Evolutionary conservation across 1,140 invertebrate genomes (phyloP), one percentile per base, ranked within the genome.

Genomic region (Phenacoccus solenopsis): DNA sequence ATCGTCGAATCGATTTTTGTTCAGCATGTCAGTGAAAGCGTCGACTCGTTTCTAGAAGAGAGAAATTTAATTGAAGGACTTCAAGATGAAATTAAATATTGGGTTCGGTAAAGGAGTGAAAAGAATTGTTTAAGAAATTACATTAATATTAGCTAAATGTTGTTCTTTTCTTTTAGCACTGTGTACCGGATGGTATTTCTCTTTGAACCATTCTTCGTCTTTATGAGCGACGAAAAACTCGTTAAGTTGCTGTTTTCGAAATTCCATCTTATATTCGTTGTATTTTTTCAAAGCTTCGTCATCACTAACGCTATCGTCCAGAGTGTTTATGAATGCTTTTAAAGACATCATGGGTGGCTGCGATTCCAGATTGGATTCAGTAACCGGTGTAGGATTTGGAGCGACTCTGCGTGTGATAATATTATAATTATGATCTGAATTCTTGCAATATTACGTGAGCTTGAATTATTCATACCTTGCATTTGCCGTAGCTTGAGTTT

Each of bases 161-260:
- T 98, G 95, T 28, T 94, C 89, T 80, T 92, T 94, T 49, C 91
- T 82, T 80, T 92, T 96, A 7, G 90, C 84, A 68, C 90, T 93
- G 76, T 98, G 95, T 81, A 98, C 95, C 3, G 97, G 97, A 81
- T 98, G 96, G 78, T 98, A 99, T 81, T 98, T 98, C 73, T 93
- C 87, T 80, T 96, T 96, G 83, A 99, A 99, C 98, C 98, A 99
- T 89, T 99, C 97, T 80, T 99, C 97, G 78, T 99, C 96, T 82
- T 98, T 98, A 82, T 99, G 98, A 30, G 88, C 87, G 76, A 98
- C 89, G 83, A 99, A 99, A 83, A 99, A 99, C 80, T 98, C 96
- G 80, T 96, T 96, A 22, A 98, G 85, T 78, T 99, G 96, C 78
- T 97, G 93, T 69, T 93, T 84, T 76, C 91, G 89, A 78, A 98